These are phyloP conservation scores for Drosophila lacteicornis DNA, from an alignment of 1,140 invertebrate species.

Conservation along the genomic window DNA sequence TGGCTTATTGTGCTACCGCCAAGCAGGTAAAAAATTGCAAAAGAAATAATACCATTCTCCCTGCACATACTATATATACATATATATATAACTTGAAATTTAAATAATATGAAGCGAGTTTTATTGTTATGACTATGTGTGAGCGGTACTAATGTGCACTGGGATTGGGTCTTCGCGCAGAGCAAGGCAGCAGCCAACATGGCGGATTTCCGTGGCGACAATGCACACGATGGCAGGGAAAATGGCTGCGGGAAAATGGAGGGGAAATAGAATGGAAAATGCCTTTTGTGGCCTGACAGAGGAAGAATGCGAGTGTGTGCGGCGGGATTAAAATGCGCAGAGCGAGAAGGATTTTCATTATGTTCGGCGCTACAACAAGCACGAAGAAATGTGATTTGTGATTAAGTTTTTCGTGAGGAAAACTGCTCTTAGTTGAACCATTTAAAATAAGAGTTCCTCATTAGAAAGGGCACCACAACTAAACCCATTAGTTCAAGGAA, in stretches of 20 bases:
- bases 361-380: conserved; percentile 30
- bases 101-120: conserved; percentile 65
- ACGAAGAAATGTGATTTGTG: conserved; percentile 47
- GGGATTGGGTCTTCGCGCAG: conserved; percentile 26
- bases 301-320: conserved; percentile 13
- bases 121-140: conserved; percentile 29
- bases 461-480: no score
- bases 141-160: conserved; percentile 53
- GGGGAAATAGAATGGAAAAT: conserved; percentile 20
- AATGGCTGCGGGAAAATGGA: conserved; percentile 31
- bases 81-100: conserved; percentile 48
- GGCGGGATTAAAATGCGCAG: conserved; percentile 32
- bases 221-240: conserved; percentile 58
- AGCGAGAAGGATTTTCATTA: conserved; percentile 45
- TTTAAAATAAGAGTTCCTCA: background rate
- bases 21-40: conserved; percentile 59
- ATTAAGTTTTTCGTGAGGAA: conserved; percentile 24
- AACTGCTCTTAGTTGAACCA: conserved; percentile 2
- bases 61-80: background rate
- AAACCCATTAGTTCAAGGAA: no score
- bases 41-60: conserved; percentile 18
- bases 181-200: conserved; percentile 65
- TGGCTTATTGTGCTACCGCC: conserved; percentile 64
- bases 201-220: conserved; percentile 80
- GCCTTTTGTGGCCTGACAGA: conserved; percentile 45